These are phyloP conservation scores for Scrobipalpa atriplicella DNA, from an alignment of 2,888 invertebrate genomes.

Conservation along the genomic window DNA sequence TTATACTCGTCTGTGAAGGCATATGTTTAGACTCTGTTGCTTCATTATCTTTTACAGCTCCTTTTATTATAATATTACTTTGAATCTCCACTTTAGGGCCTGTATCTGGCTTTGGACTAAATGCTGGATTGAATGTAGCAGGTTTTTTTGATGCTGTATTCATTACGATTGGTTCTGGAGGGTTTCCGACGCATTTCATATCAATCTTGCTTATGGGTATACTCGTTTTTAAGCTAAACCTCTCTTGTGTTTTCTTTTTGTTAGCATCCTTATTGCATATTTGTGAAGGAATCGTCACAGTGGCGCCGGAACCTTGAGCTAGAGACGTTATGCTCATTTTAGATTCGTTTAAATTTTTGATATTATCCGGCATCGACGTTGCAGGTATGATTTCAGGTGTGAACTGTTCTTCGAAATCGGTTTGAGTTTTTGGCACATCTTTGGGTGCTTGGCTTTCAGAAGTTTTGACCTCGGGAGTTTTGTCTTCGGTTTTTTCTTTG, in stretches of 20 bases:
- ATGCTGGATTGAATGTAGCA: conserved; percentile 49
- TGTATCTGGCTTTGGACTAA: conserved; percentile 45
- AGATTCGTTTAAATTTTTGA: conserved; percentile 48
- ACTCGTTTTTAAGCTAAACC: conserved; percentile 75
- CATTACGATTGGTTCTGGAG: conserved; percentile 52
- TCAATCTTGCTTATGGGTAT: conserved; percentile 78
- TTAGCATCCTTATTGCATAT: conserved; percentile 48
- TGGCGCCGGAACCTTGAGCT: conserved; percentile 63
- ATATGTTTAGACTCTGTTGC: conserved; percentile 36
- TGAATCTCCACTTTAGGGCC: conserved; percentile 67
- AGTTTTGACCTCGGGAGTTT: conserved; percentile 40
- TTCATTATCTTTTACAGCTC: conserved; percentile 58
- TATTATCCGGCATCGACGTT: conserved; percentile 45
- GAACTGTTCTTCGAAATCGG: conserved; percentile 72
- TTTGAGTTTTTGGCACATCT: conserved; percentile 48
- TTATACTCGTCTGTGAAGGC: conserved; percentile 39
- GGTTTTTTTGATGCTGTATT: conserved; percentile 43
- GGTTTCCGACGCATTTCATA: conserved; percentile 67
- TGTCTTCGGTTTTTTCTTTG: conserved; percentile 35
- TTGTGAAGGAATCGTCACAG: conserved; percentile 53
- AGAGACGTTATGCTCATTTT: conserved; percentile 65
- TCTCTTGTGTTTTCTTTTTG: conserved; percentile 65
- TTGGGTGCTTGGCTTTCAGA: conserved; percentile 38
- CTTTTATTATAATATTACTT: conserved; percentile 71
- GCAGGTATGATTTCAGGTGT: conserved; percentile 63